These are phyloP conservation scores for Leptopterna dolabrata DNA, from an alignment of 2,888 invertebrate species.

Conservation along the genomic window DNA sequence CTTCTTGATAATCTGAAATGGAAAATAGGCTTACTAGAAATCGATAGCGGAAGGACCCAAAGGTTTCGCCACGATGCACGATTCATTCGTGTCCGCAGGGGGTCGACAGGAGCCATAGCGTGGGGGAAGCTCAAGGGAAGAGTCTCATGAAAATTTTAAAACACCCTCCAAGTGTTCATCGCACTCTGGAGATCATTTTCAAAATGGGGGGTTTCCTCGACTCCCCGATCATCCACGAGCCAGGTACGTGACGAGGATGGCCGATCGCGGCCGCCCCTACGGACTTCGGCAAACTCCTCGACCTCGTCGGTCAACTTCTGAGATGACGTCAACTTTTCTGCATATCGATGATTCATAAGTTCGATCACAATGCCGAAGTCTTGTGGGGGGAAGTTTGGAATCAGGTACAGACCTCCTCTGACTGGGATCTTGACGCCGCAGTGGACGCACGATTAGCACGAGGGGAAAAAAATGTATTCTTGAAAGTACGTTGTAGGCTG, in stretches of 20 bases:
- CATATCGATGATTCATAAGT: not conserved
- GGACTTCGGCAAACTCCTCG: not conserved
- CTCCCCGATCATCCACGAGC: not conserved
- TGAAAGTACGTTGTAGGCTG: no score
- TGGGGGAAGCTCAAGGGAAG: not conserved
- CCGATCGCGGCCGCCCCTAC: not conserved
- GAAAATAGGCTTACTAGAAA: not conserved
- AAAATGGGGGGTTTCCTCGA: not conserved
- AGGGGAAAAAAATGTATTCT: no score
- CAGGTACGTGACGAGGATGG: conserved; percentile 33
- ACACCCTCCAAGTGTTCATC: conserved; percentile 22
- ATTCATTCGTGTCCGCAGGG: not conserved
- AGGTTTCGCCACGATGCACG: not conserved
- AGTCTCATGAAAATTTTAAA: conserved; percentile 31
- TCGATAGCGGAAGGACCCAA: not conserved
- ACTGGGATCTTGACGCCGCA: no score
- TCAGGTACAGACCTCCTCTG: no score
- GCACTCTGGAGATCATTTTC: conserved; percentile 32
- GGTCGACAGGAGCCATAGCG: not conserved
- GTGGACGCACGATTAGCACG: no score
- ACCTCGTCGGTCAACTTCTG: not conserved
- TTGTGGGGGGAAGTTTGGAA: no score
- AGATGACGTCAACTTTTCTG: conserved; percentile 1
- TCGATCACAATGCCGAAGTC: not conserved
- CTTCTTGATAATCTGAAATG: not conserved